Percentiles rank a stretch among this genome's conserved stretches.
These are phyloP conservation scores for Rynchops niger DNA, from an alignment of 2,113 vertebrate species.

Conservation along the genomic window DNA sequence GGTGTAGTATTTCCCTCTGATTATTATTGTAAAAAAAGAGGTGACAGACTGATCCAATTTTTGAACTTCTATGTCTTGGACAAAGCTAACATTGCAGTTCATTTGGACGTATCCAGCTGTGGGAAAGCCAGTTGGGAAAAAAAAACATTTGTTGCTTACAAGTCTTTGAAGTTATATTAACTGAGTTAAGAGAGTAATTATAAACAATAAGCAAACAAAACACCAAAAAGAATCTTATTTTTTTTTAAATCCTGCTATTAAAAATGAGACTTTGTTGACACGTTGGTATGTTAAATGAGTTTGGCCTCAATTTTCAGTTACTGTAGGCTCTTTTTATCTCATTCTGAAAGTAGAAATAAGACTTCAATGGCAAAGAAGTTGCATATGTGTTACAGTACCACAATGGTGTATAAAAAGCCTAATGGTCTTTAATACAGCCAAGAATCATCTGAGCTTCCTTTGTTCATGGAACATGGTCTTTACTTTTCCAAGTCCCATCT, in stretches of 20 bases:
- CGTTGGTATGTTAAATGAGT: neutral
- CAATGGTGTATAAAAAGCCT: neutral
- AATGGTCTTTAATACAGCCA: neutral
- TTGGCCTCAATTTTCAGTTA: neutral
- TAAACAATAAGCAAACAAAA: neutral
- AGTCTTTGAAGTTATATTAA: neutral
- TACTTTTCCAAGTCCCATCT: conserved; percentile 8
- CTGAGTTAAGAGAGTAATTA: neutral
- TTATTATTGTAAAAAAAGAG: neutral
- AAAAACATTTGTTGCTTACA: neutral
- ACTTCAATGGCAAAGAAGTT: neutral
- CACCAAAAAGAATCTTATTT: accelerated
- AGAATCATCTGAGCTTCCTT: conserved; percentile 15
- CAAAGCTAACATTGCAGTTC: neutral
- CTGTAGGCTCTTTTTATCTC: neutral
- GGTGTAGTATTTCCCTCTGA: neutral
- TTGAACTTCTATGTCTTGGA: neutral
- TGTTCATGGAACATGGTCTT: neutral
- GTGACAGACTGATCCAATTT: neutral
- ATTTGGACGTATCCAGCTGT: neutral
- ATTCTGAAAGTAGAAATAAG: neutral
- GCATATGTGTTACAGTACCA: neutral
- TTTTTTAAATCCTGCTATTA: neutral
- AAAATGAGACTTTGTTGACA: neutral
- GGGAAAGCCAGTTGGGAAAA: neutral